These are phyloP conservation scores for Ciconia stormi DNA, from an alignment of 2,113 vertebrate genomes.

Conservation along the genomic window DNA sequence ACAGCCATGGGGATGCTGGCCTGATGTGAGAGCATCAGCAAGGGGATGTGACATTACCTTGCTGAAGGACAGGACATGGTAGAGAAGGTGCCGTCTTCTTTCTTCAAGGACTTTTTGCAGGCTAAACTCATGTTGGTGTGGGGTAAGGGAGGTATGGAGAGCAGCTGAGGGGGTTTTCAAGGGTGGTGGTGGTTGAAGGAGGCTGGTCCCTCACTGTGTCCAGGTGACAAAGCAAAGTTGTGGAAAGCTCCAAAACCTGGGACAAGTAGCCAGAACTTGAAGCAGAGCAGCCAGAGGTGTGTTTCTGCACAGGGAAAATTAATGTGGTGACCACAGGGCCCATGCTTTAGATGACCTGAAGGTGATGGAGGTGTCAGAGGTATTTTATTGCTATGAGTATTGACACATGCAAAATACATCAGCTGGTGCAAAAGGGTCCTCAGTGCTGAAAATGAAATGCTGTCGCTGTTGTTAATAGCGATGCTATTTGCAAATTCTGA, in stretches of 20 bases:
- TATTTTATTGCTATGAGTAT: background rate
- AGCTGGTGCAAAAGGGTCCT: background rate
- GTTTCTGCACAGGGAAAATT: background rate
- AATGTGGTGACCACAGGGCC: background rate
- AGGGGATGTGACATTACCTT: background rate
- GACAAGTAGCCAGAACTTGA: background rate
- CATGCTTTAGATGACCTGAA: background rate
- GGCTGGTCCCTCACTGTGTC: background rate
- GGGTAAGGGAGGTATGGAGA: background rate
- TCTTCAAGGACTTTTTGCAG: background rate
- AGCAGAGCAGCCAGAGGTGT: background rate
- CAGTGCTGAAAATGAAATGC: background rate
- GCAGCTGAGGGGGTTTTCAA: accelerated
- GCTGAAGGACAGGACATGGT: background rate
- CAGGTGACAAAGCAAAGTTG: background rate
- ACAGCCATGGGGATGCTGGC: background rate
- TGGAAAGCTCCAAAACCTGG: background rate
- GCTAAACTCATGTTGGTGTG: background rate
- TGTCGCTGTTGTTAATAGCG: background rate
- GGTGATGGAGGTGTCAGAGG: background rate
- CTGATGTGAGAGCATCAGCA: accelerated
- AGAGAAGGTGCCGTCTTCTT: background rate
- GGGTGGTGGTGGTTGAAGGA: background rate
- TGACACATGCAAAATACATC: background rate
- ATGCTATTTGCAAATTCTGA: background rate